Evolutionary conservation across 2,888 invertebrate species (phyloP), one percentile per base, ranked within the genome.

Genomic region (Xestia sexstrigata): DNA sequence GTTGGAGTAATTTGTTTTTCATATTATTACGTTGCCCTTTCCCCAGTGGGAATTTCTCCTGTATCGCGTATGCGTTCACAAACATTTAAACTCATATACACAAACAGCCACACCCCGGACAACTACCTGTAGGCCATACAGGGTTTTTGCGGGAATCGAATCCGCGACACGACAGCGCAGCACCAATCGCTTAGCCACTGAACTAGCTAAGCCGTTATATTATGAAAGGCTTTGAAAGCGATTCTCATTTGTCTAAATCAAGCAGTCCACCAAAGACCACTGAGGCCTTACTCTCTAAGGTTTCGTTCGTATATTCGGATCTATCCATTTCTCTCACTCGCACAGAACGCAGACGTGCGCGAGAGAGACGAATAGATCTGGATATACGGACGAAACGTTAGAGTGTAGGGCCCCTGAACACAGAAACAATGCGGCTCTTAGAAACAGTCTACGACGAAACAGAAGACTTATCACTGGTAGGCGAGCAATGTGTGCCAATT

Each of bases 401-500:
- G n/a, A n/a, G n/a, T n/a, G n/a, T n/a, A n/a, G n/a, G n/a, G n/a
- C n/a, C n/a, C n/a, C n/a, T n/a, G n/a, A n/a, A n/a, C 20, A 11
- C 2, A 17, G 11, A 35, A 69, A 76, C 35, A 55, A 81, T 20
- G 42, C 39, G 17, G 35, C 35, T 42, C 58, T 30, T 62, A 73
- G 72, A 42, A 78, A 75, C 60, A 65, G 35, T 49, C 68, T 62
- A 60, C 30, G 77, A 69, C 69, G 13, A 74, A 81, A 81, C 17
- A 74, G 55, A 68, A 71, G 60, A 77, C 65, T 84, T 81, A 83
- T 70, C 77, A 72, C 66, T 68, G 81, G 72, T 47, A 78, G 85
- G 78, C 35, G 39, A 70, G 62, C 39, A 55, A 79, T 79, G 74
- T 85, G 85, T 78, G 74, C 83, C 75, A 78, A 74, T 84, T 85